Evolutionary conservation across 1,140 invertebrate genomes (phyloP).

Genomic region (Aphaenogaster rudis): DNA sequence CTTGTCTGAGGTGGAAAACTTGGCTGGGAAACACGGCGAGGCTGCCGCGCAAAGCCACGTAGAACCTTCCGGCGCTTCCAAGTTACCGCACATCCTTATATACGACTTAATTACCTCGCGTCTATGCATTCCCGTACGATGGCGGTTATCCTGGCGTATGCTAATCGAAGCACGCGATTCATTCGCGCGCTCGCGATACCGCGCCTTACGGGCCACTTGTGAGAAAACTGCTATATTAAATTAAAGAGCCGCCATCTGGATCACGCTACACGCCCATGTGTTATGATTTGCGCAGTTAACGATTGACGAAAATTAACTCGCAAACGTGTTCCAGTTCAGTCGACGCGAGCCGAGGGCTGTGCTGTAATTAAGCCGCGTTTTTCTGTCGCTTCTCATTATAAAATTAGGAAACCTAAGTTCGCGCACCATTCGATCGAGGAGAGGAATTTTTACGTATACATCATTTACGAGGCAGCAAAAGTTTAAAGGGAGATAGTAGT

Average conservation of each 20-base stretch:
- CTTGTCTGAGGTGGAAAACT: constrained; percentile 52
- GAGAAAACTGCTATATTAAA: constrained; percentile 71
- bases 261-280: constrained; percentile 7
- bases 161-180: constrained; percentile 68
- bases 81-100: constrained; percentile 61
- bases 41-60: constrained; percentile 9
- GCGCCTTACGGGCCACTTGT: constrained; percentile 24
- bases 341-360: background rate
- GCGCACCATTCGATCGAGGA: background rate
- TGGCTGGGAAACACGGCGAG: background rate
- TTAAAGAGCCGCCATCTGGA: constrained; percentile 63
- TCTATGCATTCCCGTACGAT: constrained; percentile 36
- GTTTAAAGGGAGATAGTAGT: too few relatives aligned
- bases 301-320: constrained; percentile 63
- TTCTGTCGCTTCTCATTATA: background rate
- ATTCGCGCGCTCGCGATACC: constrained; percentile 34
- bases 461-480: background rate
- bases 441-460: background rate
- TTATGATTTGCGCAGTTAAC: constrained; percentile 60
- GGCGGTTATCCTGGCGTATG: constrained; percentile 20
- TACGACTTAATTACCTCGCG: constrained; percentile 69
- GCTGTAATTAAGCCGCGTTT: constrained; percentile 42
- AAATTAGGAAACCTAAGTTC: constrained; percentile 32
- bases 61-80: constrained; percentile 49
- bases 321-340: background rate